Evolutionary conservation across 1,140 invertebrate genomes (phyloP).

Genomic region (Sycophila sp.): DNA sequence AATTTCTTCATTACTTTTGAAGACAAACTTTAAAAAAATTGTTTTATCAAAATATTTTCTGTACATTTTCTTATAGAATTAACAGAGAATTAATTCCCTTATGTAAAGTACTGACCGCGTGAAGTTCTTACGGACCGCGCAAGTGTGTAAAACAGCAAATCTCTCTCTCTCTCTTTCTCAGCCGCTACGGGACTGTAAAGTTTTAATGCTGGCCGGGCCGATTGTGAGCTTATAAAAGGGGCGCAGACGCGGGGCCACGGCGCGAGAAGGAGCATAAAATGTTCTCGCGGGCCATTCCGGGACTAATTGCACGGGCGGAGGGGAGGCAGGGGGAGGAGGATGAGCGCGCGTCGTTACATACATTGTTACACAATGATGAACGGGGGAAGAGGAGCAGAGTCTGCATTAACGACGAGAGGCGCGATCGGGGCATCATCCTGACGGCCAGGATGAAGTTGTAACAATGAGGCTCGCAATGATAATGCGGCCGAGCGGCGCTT

Average conservation of each 20-base stretch:
- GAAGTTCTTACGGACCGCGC: no score
- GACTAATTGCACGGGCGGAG: slow-evolving; percentile 23
- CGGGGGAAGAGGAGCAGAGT: neutral
- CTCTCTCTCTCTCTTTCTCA: neutral
- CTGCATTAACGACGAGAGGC: neutral
- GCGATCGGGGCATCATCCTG: slow-evolving; percentile 10
- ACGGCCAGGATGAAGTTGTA: slow-evolving; percentile 50
- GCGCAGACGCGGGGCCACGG: neutral
- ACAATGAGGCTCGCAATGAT: slow-evolving; percentile 52
- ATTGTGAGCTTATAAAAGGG: neutral
- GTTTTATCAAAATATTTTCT: no score
- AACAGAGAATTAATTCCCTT: no score
- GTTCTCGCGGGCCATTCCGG: slow-evolving; percentile 9
- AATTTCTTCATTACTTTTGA: no score
- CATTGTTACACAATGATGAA: slow-evolving; percentile 21
- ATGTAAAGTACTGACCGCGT: no score
- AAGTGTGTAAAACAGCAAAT: neutral
- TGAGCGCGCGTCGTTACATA: slow-evolving; percentile 7
- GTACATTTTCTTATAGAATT: no score
- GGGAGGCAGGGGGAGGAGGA: no score
- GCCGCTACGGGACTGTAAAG: neutral
- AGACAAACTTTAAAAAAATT: no score
- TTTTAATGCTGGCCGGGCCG: neutral
- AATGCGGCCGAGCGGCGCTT: slow-evolving; percentile 40
- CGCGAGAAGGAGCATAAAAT: slow-evolving; percentile 16